Base-by-base conservation (phyloP, 53 echinoderm and acorn worm genomes). In the Paelopatides confundens region DNA sequence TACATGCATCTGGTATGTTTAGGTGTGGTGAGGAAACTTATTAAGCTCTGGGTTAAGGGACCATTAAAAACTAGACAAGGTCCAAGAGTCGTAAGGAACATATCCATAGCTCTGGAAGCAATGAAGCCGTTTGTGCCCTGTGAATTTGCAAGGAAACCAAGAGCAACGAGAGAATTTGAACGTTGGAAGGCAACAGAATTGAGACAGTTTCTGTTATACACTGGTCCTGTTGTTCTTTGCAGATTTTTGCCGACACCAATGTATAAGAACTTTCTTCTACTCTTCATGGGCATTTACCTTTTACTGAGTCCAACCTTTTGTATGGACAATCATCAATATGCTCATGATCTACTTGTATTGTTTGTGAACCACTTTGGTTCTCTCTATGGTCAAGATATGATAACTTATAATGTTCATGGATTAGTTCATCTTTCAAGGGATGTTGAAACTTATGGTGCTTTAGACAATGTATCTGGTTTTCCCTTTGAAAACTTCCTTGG, bases 151-250 rank as follows among this genome's bases (percentile, higher is more conserved):
- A 71, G 93, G 51, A 82, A 66, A 35, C 87, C 82, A 26, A 71
- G 93, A 38, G 69, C 83, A 23, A 47, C 88, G 63, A 39, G 54
- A 39, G 93, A 90, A 74, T 58, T 87, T 0, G 87, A 82, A 40
- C 51, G 85, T 15, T 93, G 93, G 93, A 90, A 93, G 71, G 93
- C 93, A 12, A 93, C 90, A 23, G 93, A 93, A 87, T 87, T 93
- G 29, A 51, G 93, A 14, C 93, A 90, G 43, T 83, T 93, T 32
- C 81, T 93, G 5, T 52, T 93, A 37, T 93, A 93, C 77, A 93
- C 87, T 63, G 93, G 93, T 31, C 77, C 62, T 76, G 69, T 93
- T 10, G 82, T 76, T 35, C 65, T 90, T 14, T 54, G 62, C 63
- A 77, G 64, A 36, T 51, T 66, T 30, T 43, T 91, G 35, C 33